Percentiles rank a stretch among this genome's conserved stretches.
Evolutionary conservation across 2,797 vertebrate species (phyloP).

Genomic region (Pseudochirops corinnae): DNA sequence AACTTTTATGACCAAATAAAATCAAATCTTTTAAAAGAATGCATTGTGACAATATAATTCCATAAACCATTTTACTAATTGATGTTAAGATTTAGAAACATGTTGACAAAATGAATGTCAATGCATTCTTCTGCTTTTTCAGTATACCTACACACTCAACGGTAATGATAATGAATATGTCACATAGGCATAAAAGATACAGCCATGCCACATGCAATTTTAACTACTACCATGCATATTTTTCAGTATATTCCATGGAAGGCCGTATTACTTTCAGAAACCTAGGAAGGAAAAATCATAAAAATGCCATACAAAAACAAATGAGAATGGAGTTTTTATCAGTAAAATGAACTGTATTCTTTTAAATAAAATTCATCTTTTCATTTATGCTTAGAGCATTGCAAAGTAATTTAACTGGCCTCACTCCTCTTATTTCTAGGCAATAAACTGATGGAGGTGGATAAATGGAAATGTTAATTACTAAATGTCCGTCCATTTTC

Average conservation of each 20-base stretch:
- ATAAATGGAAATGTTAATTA: slow-evolving; percentile 57
- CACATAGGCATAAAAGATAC: slow-evolving; percentile 76
- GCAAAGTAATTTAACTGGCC: slow-evolving; percentile 61
- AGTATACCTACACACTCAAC: slow-evolving; percentile 72
- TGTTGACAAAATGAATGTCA: slow-evolving; percentile 46
- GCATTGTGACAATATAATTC: slow-evolving; percentile 5
- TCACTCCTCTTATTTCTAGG: slow-evolving; percentile 37
- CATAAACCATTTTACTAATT: slow-evolving; percentile 57
- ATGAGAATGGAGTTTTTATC: slow-evolving; percentile 61
- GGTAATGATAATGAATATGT: slow-evolving; percentile 74
- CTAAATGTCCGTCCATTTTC: slow-evolving; percentile 58
- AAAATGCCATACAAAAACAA: slow-evolving; percentile 63
- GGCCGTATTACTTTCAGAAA: slow-evolving; percentile 73
- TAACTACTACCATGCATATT: slow-evolving; percentile 82
- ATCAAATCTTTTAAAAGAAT: slow-evolving; percentile 43
- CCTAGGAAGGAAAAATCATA: slow-evolving; percentile 72
- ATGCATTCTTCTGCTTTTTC: slow-evolving; percentile 49
- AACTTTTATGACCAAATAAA: slow-evolving; percentile 41
- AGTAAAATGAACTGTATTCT: slow-evolving; percentile 56
- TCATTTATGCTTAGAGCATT: slow-evolving; percentile 72
- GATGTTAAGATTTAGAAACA: slow-evolving; percentile 50
- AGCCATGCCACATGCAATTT: slow-evolving; percentile 87
- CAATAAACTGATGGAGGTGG: slow-evolving; percentile 49
- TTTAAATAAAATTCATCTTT: slow-evolving; percentile 66
- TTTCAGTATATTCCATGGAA: slow-evolving; percentile 79